Evolutionary conservation across 2,797 vertebrate genomes (phyloP).

Genomic region (Tapirus indicus): DNA sequence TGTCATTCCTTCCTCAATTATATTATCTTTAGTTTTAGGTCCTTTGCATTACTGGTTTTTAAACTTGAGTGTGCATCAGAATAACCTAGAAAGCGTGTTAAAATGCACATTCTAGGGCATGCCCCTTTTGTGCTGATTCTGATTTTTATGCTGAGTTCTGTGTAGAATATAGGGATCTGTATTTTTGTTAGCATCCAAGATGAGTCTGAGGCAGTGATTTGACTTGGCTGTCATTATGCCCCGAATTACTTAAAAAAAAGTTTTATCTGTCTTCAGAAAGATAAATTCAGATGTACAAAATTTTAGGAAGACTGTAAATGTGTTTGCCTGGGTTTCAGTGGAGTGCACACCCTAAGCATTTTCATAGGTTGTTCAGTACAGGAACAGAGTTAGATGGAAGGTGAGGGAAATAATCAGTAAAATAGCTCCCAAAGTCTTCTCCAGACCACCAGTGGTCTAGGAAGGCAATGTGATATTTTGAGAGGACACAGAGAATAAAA

Average conservation of each 20-base stretch:
- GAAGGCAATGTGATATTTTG: not conserved
- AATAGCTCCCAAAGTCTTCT: not conserved
- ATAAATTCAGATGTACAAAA: not conserved
- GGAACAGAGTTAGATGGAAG: not conserved
- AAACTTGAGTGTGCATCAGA: not conserved
- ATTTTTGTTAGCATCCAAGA: not conserved
- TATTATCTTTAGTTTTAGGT: slow-evolving; percentile 25
- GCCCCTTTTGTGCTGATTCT: not conserved
- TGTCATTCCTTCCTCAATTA: not conserved
- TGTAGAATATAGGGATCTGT: not conserved
- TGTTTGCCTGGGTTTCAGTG: slow-evolving; percentile 1
- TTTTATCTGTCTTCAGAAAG: slow-evolving; percentile 31
- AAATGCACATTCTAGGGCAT: not conserved
- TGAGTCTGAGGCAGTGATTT: not conserved
- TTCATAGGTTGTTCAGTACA: not conserved
- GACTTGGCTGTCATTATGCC: not conserved
- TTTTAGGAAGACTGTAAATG: not conserved
- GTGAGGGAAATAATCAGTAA: not conserved
- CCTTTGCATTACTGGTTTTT: not conserved
- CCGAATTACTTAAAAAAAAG: not conserved
- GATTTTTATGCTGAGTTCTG: not conserved
- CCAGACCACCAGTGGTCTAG: not conserved
- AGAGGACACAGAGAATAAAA: not conserved
- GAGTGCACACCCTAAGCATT: not conserved
- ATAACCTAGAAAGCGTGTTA: not conserved